Evolutionary conservation across 2,113 vertebrate genomes (phyloP).

Genomic region (Microcebus tavaratra): DNA sequence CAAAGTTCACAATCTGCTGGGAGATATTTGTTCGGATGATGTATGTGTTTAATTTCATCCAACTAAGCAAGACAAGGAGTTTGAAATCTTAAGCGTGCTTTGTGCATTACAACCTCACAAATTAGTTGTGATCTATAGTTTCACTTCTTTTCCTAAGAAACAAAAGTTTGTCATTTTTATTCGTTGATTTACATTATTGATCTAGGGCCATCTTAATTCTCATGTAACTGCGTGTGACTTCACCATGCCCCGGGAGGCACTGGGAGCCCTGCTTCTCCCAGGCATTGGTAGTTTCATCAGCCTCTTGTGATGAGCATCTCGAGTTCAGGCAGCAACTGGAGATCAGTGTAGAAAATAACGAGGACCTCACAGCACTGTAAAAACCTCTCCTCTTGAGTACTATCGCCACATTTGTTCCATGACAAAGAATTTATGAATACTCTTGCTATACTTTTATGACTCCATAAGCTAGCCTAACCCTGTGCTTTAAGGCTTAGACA

Average conservation of each 20-base stretch:
- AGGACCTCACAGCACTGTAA: conserved; percentile 14
- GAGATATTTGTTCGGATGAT: conserved; percentile 85
- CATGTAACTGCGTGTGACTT: conserved; percentile 55
- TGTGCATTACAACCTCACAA: conserved; percentile 59
- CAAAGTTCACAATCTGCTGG: conserved; percentile 80
- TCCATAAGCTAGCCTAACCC: neutral
- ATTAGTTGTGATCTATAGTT: conserved; percentile 73
- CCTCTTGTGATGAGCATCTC: neutral
- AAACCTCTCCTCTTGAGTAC: neutral
- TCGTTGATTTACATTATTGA: conserved; percentile 62
- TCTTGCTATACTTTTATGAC: neutral
- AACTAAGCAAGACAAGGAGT: conserved; percentile 76
- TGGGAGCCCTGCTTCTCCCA: neutral
- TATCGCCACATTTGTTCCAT: neutral
- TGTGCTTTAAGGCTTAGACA: neutral
- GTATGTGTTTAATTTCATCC: conserved; percentile 85
- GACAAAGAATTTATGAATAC: conserved; percentile 39
- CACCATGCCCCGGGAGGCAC: neutral
- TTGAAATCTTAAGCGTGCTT: conserved; percentile 76
- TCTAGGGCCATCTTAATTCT: conserved; percentile 55
- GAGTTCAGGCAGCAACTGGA: neutral
- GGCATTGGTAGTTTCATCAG: conserved; percentile 27
- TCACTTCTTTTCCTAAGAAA: conserved; percentile 47
- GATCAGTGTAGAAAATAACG: conserved; percentile 37
- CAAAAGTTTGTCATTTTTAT: conserved; percentile 59